Percentiles rank a stretch among this genome's conserved stretches.
These are phyloP conservation scores for Eilema depressum DNA, from an alignment of 2,888 invertebrate genomes.

Conservation along the genomic window DNA sequence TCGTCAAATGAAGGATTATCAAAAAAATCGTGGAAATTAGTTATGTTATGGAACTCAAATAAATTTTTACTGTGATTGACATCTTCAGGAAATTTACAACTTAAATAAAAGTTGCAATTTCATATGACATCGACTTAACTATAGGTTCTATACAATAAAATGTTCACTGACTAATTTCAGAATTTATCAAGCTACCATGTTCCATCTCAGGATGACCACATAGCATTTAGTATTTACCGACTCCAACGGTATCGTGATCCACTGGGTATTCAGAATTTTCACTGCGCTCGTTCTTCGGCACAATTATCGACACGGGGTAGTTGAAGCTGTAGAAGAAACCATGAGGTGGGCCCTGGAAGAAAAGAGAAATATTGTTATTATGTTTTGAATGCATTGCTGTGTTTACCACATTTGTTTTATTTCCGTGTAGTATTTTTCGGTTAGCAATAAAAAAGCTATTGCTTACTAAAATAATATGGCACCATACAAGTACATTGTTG, in stretches of 20 bases:
- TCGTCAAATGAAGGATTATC: background rate
- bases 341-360: constrained; percentile 86
- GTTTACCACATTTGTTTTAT: no score
- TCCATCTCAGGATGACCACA: constrained; percentile 26
- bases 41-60: background rate
- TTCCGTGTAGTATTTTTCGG: no score
- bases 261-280: constrained; percentile 61
- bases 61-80: background rate
- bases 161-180: background rate
- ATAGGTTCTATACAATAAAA: background rate
- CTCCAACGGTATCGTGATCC: constrained; percentile 67
- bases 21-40: background rate
- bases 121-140: background rate
- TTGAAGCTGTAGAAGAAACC: constrained; percentile 92
- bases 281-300: constrained; percentile 67
- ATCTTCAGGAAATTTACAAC: background rate
- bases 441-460: no score
- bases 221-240: constrained; percentile 25
- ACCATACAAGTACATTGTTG: no score
- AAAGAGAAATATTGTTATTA: constrained; percentile 18
- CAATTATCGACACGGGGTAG: constrained; percentile 88
- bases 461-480: no score
- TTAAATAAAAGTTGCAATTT: background rate
- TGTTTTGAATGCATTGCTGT: background rate
- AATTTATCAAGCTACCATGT: constrained; percentile 2